Evolutionary conservation across 2,113 vertebrate genomes (phyloP).

Genomic region (Plotosus lineatus): DNA sequence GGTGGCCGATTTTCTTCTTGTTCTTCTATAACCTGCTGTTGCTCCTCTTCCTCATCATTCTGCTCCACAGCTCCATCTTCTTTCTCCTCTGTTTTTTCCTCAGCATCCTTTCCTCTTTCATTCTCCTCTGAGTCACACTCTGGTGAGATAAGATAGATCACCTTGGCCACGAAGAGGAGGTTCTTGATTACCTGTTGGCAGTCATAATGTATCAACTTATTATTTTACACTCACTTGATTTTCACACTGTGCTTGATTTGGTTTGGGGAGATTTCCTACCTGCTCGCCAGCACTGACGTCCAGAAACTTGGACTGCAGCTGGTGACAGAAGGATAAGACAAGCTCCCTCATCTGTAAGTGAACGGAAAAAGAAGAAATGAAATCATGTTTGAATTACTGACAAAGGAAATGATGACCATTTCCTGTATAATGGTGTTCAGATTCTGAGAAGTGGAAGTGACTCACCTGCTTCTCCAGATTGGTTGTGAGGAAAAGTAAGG

Average conservation of each 20-base stretch:
- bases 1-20: constrained; percentile 69
- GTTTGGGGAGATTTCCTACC: constrained; percentile 64
- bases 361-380: background rate
- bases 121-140: constrained; percentile 63
- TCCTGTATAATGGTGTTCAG: background rate
- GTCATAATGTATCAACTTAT: background rate
- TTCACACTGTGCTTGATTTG: background rate
- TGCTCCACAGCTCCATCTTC: constrained; percentile 13
- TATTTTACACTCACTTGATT: background rate
- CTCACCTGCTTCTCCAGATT: constrained; percentile 84
- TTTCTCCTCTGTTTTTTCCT: constrained; percentile 48
- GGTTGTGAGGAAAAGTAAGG: constrained; percentile 73
- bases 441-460: background rate
- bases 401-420: too few relatives aligned
- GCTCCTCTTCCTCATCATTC: constrained; percentile 29
- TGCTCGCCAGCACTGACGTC: constrained; percentile 87
- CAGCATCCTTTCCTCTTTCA: background rate
- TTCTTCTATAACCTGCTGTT: constrained; percentile 56
- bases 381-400: background rate
- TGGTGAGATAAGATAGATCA: constrained; percentile 84
- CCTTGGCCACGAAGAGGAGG: constrained; percentile 89
- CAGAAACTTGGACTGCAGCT: constrained; percentile 91
- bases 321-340: constrained; percentile 83
- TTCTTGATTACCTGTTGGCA: constrained; percentile 89
- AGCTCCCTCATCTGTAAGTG: constrained; percentile 84